Evolutionary conservation across 1,140 invertebrate genomes (phyloP).

Genomic region (Pygmarrhopalites habei): DNA sequence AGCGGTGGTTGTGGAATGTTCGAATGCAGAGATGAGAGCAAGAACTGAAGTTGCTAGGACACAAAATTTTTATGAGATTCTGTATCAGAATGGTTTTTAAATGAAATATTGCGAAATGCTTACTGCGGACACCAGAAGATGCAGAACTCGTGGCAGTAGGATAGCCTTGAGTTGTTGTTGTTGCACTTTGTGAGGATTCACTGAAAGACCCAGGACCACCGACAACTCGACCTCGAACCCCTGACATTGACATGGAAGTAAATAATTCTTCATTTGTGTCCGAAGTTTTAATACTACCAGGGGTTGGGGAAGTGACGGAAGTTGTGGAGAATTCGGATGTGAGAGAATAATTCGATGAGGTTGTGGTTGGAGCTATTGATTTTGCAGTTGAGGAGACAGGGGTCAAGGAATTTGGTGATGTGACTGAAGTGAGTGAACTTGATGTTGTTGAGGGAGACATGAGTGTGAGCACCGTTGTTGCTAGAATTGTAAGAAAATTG

Average conservation of each 20-base stretch:
- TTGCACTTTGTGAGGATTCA: too few species aligned
- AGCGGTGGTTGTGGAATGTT: constrained; percentile 12
- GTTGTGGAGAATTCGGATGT: constrained; percentile 38
- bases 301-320: constrained; percentile 32
- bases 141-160: too few species aligned
- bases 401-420: constrained; percentile 37
- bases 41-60: too few species aligned
- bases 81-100: too few species aligned
- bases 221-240: too few species aligned
- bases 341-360: constrained; percentile 36
- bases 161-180: too few species aligned
- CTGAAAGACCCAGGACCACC: too few species aligned
- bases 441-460: constrained; percentile 30
- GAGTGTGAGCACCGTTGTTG: neutral
- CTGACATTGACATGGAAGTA: constrained; percentile 29
- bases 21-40: constrained; percentile 35
- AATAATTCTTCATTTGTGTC: constrained; percentile 32
- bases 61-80: too few species aligned
- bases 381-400: constrained; percentile 37
- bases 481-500: too few species aligned
- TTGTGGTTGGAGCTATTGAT: constrained; percentile 38
- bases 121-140: too few species aligned
- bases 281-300: neutral
- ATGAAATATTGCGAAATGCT: too few species aligned
- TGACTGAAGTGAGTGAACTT: constrained; percentile 38